Evolutionary conservation across 2,797 vertebrate species (phyloP).

Genomic region (Halcyon chelicuti): DNA sequence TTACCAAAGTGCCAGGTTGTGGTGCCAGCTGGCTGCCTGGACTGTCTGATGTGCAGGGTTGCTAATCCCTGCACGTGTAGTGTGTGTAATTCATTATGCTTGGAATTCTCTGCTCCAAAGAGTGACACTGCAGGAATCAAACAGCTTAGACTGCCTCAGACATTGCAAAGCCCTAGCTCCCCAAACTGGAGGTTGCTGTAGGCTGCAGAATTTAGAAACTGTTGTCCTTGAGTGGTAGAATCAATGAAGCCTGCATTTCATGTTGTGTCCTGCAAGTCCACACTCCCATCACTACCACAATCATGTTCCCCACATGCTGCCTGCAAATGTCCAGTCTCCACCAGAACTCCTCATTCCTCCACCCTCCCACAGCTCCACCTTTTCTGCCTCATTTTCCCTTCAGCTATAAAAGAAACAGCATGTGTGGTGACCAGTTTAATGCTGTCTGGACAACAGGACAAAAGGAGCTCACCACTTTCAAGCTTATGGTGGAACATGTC

Average conservation of each 20-base stretch:
- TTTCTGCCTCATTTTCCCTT: background rate
- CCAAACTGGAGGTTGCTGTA: background rate
- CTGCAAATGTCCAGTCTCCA: background rate
- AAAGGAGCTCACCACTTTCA: background rate
- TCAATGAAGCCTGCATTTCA: background rate
- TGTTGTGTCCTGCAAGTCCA: background rate
- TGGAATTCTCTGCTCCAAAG: background rate
- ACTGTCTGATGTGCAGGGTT: background rate
- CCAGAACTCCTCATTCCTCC: background rate
- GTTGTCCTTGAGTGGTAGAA: background rate
- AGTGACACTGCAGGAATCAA: background rate
- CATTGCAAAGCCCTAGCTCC: background rate
- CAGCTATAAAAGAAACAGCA: background rate
- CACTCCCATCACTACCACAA: background rate
- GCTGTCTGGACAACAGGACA: background rate
- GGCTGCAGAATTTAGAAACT: background rate
- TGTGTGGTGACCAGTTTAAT: background rate
- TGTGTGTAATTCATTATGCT: background rate
- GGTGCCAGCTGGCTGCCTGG: background rate
- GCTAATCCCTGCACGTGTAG: background rate
- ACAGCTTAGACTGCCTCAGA: background rate
- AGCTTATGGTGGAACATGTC: background rate
- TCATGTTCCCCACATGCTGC: background rate
- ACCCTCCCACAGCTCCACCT: background rate
- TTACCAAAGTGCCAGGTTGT: fast-evolving